Evolutionary conservation across 2,888 invertebrate species (phyloP).

Genomic region (Volucella zonaria): DNA sequence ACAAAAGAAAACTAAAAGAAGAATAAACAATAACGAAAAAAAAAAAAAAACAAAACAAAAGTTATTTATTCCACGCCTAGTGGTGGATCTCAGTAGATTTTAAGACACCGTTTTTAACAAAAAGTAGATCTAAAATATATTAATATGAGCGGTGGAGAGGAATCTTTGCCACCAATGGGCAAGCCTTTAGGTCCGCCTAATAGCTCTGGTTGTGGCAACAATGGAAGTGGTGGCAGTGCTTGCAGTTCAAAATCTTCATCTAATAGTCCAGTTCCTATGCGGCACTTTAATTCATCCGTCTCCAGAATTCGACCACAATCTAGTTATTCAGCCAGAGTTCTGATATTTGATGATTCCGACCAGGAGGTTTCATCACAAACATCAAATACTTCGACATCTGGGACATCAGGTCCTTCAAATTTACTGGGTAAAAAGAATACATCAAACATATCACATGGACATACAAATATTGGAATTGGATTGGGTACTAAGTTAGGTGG

Average conservation of each 20-base stretch:
- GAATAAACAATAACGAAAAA: background rate
- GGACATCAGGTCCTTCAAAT: slow-evolving; percentile 55
- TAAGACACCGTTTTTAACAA: background rate
- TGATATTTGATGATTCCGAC: slow-evolving; percentile 90
- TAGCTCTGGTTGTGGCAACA: slow-evolving; percentile 11
- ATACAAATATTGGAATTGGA: slow-evolving; percentile 1
- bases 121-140: background rate
- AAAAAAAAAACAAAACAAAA: background rate
- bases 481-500: slow-evolving; percentile 27
- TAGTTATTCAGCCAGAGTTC: slow-evolving; percentile 89
- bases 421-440: slow-evolving; percentile 45
- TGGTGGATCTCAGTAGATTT: slow-evolving; percentile 15
- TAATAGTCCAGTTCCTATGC: slow-evolving; percentile 58
- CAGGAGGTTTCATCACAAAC: slow-evolving; percentile 81
- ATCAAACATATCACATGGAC: background rate
- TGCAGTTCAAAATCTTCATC: slow-evolving; percentile 48
- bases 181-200: slow-evolving; percentile 20
- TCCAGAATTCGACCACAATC: slow-evolving; percentile 83
- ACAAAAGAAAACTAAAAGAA: too few species aligned
- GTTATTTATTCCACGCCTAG: background rate
- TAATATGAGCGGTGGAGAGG: slow-evolving; percentile 45
- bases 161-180: slow-evolving; percentile 26
- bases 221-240: slow-evolving; percentile 2
- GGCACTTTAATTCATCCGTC: slow-evolving; percentile 56
- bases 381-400: slow-evolving; percentile 28